Percentiles rank a stretch among this genome's conserved stretches.
Evolutionary conservation across 2,113 vertebrate genomes (phyloP).

Genomic region (Campylomormyrus tamandua): DNA sequence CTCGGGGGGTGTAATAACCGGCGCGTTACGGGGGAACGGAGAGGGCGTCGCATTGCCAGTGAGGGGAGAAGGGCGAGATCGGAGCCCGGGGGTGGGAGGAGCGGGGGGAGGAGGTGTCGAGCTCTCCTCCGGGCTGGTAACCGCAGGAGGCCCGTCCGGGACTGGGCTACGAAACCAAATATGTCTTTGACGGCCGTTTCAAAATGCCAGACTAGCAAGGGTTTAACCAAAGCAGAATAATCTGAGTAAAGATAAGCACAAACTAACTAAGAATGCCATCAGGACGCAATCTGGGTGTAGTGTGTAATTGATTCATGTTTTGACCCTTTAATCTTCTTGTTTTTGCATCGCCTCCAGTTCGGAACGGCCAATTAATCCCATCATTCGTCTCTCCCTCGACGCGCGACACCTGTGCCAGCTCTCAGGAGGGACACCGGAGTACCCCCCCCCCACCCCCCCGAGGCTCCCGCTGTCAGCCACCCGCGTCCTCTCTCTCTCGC

Average conservation of each 20-base stretch:
- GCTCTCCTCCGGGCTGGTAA: constrained; percentile 30
- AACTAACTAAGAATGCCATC: neutral
- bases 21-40: constrained; percentile 36
- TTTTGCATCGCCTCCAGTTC: neutral
- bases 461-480: neutral
- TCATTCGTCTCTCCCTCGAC: constrained; percentile 1
- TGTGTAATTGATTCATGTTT: neutral
- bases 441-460: neutral
- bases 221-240: neutral
- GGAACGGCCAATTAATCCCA: constrained; percentile 5
- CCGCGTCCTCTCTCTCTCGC: neutral
- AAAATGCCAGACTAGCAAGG: neutral
- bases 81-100: constrained; percentile 26
- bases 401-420: neutral
- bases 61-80: constrained; percentile 29
- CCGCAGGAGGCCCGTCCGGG: neutral
- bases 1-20: constrained; percentile 39
- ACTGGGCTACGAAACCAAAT: neutral
- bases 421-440: neutral
- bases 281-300: neutral
- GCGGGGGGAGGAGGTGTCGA: constrained; percentile 26
- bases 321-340: neutral
- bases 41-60: constrained; percentile 27
- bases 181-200: neutral
- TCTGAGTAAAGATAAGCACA: neutral